Percentiles rank a stretch among this genome's conserved stretches.
Conservation (phyloP, 2,797 vertebrate species). For the Acanthopagrus latus region DNA sequence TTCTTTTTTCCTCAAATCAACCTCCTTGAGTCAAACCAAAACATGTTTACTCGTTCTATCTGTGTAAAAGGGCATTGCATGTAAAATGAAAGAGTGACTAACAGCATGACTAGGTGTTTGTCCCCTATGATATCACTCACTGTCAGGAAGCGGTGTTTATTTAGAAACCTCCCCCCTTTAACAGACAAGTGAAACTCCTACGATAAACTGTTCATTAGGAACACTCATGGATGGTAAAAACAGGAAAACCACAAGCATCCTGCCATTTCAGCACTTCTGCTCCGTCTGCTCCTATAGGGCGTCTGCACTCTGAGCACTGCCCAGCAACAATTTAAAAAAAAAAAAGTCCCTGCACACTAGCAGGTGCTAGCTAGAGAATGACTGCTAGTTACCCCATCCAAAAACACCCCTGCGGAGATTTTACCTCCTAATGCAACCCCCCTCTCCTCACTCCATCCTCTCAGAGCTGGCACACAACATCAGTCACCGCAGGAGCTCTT, state of each 20-base stretch:
- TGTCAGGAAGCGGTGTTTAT: constrained; percentile 54
- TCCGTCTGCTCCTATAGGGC: constrained; percentile 47
- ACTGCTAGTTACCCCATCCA: constrained; percentile 75
- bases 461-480: constrained; percentile 64
- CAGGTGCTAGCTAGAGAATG: constrained; percentile 69
- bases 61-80: constrained; percentile 58
- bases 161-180: constrained; percentile 22
- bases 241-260: constrained; percentile 73
- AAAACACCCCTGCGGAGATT: constrained; percentile 64
- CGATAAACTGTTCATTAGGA: constrained; percentile 29
- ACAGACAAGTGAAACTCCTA: constrained; percentile 61
- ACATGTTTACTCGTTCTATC: constrained; percentile 70
- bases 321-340: constrained; percentile 26
- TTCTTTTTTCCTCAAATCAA: constrained; percentile 8
- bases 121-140: constrained; percentile 40
- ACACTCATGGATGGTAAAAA: constrained; percentile 64
- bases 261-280: constrained; percentile 66
- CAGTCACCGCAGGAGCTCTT: constrained; percentile 59
- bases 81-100: constrained; percentile 61
- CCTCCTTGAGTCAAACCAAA: constrained; percentile 7
- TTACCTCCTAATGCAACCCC: constrained; percentile 54
- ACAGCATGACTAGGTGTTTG: constrained; percentile 41
- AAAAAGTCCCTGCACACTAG: constrained; percentile 31
- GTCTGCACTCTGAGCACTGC: constrained; percentile 48
- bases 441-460: constrained; percentile 30